phyloP scores from a whole-genome alignment of 2,797 vertebrate species.

The Alauda arvensis region DNA sequence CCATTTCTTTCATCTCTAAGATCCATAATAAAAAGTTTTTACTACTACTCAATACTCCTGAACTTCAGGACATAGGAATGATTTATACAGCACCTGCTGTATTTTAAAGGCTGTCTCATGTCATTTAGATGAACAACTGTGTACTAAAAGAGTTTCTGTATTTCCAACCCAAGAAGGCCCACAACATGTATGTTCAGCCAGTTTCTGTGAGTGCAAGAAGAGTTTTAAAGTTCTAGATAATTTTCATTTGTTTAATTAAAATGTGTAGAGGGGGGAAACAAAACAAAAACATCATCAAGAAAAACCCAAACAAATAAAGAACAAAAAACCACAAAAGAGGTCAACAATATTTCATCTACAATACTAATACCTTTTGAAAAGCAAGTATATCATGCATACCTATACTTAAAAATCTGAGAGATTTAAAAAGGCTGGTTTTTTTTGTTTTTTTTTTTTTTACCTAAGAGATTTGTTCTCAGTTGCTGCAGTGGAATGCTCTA shows the following conservation, averaged over 20 bases:
- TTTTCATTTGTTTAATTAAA: background rate
- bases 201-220: background rate
- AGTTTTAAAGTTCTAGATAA: background rate
- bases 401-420: background rate
- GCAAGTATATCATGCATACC: background rate
- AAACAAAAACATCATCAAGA: background rate
- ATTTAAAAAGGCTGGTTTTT: background rate
- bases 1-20: background rate
- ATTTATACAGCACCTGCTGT: background rate
- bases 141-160: background rate
- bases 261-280: background rate
- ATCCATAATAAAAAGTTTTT: background rate
- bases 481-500: background rate
- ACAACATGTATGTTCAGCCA: background rate
- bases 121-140: background rate
- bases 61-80: background rate
- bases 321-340: background rate
- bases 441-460: background rate
- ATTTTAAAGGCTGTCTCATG: background rate
- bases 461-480: background rate
- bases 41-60: background rate
- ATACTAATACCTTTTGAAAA: background rate
- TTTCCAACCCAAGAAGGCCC: background rate
- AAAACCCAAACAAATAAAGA: rapidly evolving
- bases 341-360: background rate